A percentile compares a stretch with the other conserved stretches of the same genome.
phyloP scores from a whole-genome alignment of 2,113 vertebrate genomes.

The Nothobranchius kuhntae region DNA sequence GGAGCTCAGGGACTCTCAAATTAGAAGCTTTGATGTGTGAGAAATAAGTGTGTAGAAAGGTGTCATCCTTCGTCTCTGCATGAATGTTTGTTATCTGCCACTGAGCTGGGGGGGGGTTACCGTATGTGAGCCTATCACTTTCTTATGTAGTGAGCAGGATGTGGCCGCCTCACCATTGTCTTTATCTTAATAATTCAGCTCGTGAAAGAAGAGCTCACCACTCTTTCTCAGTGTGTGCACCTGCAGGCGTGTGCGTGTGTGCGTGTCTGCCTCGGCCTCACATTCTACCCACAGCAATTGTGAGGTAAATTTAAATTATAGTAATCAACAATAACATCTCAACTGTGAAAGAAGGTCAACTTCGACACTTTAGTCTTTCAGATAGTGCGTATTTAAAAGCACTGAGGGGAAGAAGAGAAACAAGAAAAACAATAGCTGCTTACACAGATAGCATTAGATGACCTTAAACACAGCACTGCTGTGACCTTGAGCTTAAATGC shows the following conservation, averaged over 20 bases:
- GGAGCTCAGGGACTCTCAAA: constrained; percentile 68
- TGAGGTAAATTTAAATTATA: constrained; percentile 82
- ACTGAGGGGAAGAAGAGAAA: constrained; percentile 41
- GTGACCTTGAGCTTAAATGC: constrained; percentile 64
- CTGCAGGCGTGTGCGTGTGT: constrained; percentile 23
- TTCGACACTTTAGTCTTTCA: constrained; percentile 77
- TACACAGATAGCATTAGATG: constrained; percentile 73
- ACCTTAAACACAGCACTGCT: constrained; percentile 53
- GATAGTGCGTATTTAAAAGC: constrained; percentile 77
- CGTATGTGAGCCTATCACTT: constrained; percentile 37
- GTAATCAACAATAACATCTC: constrained; percentile 87
- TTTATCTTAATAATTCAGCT: constrained; percentile 71
- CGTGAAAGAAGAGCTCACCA: constrained; percentile 41
- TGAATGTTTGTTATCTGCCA: constrained; percentile 36
- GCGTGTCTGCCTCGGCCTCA: constrained; percentile 48
- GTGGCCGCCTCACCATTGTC: constrained; percentile 66
- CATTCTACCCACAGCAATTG: constrained; percentile 77
- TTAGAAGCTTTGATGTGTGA: constrained; percentile 75
- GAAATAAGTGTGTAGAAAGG: constrained; percentile 69
- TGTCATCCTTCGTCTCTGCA: constrained; percentile 55
- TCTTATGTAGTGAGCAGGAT: constrained; percentile 73
- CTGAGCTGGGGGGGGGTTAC: constrained; percentile 11
- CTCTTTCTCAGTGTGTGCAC: constrained; percentile 17
- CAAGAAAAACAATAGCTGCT: constrained; percentile 59
- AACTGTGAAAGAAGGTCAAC: constrained; percentile 84